A percentile compares a stretch with the other conserved stretches of the same genome.
Evolutionary conservation across 2,797 vertebrate species (phyloP).

Genomic region (Oreonectes daqikongensis): DNA sequence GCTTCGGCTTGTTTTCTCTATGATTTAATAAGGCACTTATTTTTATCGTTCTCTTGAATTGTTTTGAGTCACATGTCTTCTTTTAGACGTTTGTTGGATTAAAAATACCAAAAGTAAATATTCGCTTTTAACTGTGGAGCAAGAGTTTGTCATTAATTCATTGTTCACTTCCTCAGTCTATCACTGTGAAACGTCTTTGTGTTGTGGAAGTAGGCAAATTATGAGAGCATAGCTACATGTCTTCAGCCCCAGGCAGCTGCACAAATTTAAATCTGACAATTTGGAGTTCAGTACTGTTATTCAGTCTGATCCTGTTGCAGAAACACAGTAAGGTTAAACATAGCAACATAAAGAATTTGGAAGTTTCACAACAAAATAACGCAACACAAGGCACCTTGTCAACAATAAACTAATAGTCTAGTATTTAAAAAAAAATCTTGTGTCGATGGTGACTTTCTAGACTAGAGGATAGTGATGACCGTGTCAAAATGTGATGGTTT

Average conservation of each 20-base stretch:
- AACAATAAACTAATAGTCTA: not conserved
- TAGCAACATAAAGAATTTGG: not conserved
- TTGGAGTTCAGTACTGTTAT: not conserved
- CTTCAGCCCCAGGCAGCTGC: constrained; percentile 14
- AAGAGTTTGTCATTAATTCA: constrained; percentile 23
- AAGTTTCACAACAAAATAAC: not conserved
- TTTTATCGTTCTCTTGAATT: constrained; percentile 24
- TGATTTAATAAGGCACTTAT: constrained; percentile 19
- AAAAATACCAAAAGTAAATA: constrained; percentile 18
- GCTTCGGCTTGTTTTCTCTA: constrained; percentile 4
- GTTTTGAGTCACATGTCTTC: constrained; percentile 12
- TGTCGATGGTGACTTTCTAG: not conserved
- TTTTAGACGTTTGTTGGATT: constrained; percentile 4
- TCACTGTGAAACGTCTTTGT: constrained; percentile 26
- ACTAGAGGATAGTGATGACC: not conserved
- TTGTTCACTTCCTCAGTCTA: constrained; percentile 33
- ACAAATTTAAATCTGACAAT: not conserved
- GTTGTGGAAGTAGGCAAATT: constrained; percentile 28
- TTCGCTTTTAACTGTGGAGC: not conserved
- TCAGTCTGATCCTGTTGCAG: not conserved
- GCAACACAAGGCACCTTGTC: not conserved
- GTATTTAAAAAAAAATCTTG: not conserved
- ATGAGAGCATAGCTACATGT: constrained; percentile 6
- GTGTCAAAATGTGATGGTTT: not conserved
- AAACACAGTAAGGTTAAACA: not conserved